Conservation (phyloP, 2,797 vertebrate genomes). For the Phoebastria nigripes region DNA sequence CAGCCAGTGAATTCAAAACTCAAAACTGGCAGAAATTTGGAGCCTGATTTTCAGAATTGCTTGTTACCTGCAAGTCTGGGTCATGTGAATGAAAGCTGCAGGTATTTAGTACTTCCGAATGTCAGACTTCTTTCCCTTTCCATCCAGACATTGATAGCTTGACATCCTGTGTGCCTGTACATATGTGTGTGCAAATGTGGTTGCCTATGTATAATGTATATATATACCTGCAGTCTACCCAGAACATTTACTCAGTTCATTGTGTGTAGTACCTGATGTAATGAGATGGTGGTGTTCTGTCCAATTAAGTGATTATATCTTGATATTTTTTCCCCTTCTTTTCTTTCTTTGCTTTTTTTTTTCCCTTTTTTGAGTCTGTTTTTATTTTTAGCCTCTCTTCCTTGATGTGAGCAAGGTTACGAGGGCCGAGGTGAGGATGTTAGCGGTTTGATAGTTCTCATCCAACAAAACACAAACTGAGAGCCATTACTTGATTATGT, state of each 20-base stretch:
- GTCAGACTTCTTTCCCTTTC: neutral
- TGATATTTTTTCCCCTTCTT: neutral
- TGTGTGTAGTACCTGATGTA: neutral
- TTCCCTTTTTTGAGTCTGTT: neutral
- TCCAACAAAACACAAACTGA: neutral
- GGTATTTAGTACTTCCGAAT: neutral
- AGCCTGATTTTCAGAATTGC: neutral
- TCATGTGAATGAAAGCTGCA: neutral
- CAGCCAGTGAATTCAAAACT: neutral
- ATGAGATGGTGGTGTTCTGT: neutral
- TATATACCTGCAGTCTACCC: accelerated
- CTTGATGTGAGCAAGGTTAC: neutral
- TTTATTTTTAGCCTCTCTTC: neutral
- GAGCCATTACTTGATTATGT: neutral
- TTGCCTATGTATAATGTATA: neutral
- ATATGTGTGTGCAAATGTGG: neutral
- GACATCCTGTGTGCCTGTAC: neutral
- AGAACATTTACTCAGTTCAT: neutral
- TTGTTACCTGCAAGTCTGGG: neutral
- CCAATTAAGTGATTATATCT: neutral
- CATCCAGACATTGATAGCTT: neutral
- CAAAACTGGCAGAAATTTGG: neutral
- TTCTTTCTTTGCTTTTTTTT: neutral
- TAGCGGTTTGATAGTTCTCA: neutral
- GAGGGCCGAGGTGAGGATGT: neutral